Conservation (phyloP, 2,888 invertebrate species). For the Penaeus monodon region DNA sequence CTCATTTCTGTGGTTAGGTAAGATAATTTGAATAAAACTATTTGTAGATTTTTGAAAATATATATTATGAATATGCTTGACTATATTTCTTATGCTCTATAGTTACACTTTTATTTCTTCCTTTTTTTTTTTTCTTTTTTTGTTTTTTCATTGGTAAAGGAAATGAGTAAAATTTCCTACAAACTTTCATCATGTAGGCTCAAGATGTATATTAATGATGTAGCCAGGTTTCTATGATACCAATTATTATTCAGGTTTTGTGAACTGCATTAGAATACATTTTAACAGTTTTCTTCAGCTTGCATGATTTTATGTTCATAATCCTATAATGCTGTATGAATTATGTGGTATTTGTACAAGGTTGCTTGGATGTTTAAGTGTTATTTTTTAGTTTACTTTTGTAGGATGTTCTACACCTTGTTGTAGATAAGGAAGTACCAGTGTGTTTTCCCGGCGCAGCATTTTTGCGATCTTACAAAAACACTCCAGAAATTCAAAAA, state of each 20-base stretch:
- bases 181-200: too few relatives aligned
- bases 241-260: background rate
- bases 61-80: too few relatives aligned
- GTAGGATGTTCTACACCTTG: conserved; percentile 50
- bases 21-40: background rate
- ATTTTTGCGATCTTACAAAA: conserved; percentile 40
- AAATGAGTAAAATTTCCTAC: too few relatives aligned
- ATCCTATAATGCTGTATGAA: too few relatives aligned
- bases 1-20: background rate
- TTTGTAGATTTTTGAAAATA: too few relatives aligned
- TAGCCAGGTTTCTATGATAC: too few relatives aligned
- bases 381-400: background rate
- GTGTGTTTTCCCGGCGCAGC: conserved; percentile 49
- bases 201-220: too few relatives aligned
- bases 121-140: too few relatives aligned
- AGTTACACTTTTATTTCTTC: too few relatives aligned
- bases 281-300: background rate
- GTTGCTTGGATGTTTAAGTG: background rate
- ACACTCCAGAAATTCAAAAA: conserved; percentile 36
- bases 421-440: conserved; percentile 25
- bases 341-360: background rate
- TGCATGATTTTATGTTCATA: background rate
- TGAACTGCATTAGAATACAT: background rate
- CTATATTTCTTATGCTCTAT: too few relatives aligned
- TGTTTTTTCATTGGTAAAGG: too few relatives aligned